Percentiles rank a stretch among this genome's conserved stretches.
Conservation (phyloP, 2,888 invertebrate species). For the Antheraea yamamai region DNA sequence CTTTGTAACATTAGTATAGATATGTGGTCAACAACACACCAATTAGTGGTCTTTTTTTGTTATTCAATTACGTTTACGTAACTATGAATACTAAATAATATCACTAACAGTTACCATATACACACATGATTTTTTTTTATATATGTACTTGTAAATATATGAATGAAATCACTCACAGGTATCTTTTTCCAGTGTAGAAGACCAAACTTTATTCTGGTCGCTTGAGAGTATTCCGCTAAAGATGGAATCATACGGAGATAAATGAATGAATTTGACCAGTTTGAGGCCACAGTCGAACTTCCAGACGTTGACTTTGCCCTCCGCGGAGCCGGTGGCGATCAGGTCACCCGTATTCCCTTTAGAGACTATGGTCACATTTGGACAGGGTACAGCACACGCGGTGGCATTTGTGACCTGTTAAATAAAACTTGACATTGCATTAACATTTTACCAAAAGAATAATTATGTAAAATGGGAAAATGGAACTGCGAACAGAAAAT, state of each 20-base stretch:
- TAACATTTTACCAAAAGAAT: no score
- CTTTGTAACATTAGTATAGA: no score
- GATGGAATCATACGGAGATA: slow-evolving; percentile 76
- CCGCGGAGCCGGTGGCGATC: slow-evolving; percentile 81
- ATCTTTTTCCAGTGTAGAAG: slow-evolving; percentile 73
- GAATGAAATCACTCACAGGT: slow-evolving; percentile 57
- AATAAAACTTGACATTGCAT: slow-evolving; percentile 4
- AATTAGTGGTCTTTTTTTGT: no score
- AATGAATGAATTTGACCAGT: slow-evolving; percentile 83
- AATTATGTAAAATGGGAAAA: no score
- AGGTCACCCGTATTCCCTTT: slow-evolving; percentile 83
- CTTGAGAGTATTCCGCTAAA: slow-evolving; percentile 72
- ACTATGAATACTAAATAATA: no score
- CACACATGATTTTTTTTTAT: neutral
- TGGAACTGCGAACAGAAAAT: no score
- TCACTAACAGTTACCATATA: neutral
- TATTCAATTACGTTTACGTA: no score
- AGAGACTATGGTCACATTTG: slow-evolving; percentile 81
- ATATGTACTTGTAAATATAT: neutral
- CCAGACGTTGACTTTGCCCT: slow-evolving; percentile 90
- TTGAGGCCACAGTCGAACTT: slow-evolving; percentile 91
- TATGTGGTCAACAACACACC: no score
- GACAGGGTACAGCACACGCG: slow-evolving; percentile 85
- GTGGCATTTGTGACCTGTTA: slow-evolving; percentile 88
- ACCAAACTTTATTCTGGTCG: slow-evolving; percentile 74